Evolutionary conservation across 2,888 invertebrate species (phyloP), one percentile per base, ranked within the genome.

Genomic region (Scaptomyza cyrtandrae): DNA sequence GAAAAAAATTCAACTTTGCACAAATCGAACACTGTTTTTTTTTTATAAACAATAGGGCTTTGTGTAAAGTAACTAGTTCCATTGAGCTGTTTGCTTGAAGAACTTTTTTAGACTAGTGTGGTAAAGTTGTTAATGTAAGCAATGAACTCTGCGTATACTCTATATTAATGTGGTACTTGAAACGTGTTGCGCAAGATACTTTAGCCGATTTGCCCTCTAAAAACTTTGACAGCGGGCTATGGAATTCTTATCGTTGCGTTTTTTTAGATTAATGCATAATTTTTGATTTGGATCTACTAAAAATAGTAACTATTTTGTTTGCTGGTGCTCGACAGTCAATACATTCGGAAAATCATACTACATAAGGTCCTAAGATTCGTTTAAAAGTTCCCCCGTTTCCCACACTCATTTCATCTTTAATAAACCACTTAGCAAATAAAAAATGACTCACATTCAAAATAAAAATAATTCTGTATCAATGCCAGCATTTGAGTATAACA

Each of bases 401-500:
- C 6, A 33, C 2, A 35, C 35, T 35, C 13, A n/a, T 41, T 41
- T 43, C 33, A 55, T 68, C 41, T 48, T 24, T 9, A 29, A 56
- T 48, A 43, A 11, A 14, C 13, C 41, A 43, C 35, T 55, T 35
- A 7, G 24, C 24, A 46, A 50, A 45, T 41, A 13, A 6, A 13
- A 5, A 6, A 57, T 76, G 71, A 76, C 16, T 76, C 55, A 65
- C 55, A 56, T 44, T 33, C 1, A n/a, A 9, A 2, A 50, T 24
- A 24, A 19, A 16, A 6, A 9, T 1, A 6, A 13, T 16, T 14
- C 39, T 19, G 7, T 35, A 41, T 52, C 44, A 58, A 53, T 37
- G 48, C 11, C 43, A 33, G 9, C 41, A 27, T 19, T 4, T 11
- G 54, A 16, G 53, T 43, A 24, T 16, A 50, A 48, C 39, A 29